Evolutionary conservation across 1,140 invertebrate species (phyloP).

Genomic region (Mycetomoellerius zeteki): DNA sequence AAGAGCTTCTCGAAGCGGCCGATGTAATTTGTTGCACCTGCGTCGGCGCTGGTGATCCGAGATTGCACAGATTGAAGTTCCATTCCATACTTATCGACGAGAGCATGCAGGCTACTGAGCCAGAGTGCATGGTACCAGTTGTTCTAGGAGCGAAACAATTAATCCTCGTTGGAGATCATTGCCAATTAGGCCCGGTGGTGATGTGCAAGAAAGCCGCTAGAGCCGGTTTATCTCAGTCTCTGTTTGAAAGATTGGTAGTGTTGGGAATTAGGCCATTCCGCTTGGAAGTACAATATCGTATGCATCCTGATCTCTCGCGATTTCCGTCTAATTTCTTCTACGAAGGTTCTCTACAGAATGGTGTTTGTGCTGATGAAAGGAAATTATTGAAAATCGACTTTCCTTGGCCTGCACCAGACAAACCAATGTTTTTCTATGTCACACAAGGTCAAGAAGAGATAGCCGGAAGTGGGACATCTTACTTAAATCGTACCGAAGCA

Average conservation of each 20-base stretch:
- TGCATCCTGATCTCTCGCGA: slow-evolving; percentile 98
- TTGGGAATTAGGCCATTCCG: slow-evolving; percentile 98
- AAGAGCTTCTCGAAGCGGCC: slow-evolving; percentile 97
- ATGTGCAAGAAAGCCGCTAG: slow-evolving; percentile 99
- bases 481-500: slow-evolving; percentile 99
- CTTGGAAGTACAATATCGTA: slow-evolving; percentile 99
- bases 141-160: slow-evolving; percentile 98
- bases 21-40: slow-evolving; percentile 99
- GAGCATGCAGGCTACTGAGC: slow-evolving; percentile 98
- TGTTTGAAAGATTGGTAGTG: slow-evolving; percentile 99
- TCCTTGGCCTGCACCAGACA: slow-evolving; percentile 98
- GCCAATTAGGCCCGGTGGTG: slow-evolving; percentile 98
- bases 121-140: slow-evolving; percentile 99
- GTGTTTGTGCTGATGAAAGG: slow-evolving; percentile 98
- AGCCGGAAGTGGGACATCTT: slow-evolving; percentile 98
- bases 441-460: slow-evolving; percentile 99
- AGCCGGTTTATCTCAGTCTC: slow-evolving; percentile 98
- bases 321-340: slow-evolving; percentile 99
- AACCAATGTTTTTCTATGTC: slow-evolving; percentile 99
- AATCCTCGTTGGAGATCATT: slow-evolving; percentile 99
- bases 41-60: slow-evolving; percentile 98
- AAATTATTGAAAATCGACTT: slow-evolving; percentile 97
- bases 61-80: slow-evolving; percentile 97
- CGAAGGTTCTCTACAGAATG: slow-evolving; percentile 99
- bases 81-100: slow-evolving; percentile 99